Conservation (phyloP, 2,888 invertebrate genomes). For the Syrista parreyssii region DNA sequence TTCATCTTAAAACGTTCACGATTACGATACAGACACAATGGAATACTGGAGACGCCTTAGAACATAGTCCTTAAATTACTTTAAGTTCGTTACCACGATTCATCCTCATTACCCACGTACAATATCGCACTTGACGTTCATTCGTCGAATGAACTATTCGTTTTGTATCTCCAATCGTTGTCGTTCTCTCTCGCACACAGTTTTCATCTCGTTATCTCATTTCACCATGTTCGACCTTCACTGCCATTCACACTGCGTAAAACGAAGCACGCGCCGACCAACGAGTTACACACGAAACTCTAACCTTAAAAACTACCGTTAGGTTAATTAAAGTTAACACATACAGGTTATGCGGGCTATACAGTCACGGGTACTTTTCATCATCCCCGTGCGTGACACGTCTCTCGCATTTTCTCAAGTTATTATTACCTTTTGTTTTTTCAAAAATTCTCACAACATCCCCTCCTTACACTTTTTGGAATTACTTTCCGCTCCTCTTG, state of each 20-base stretch:
- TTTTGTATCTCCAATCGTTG: neutral
- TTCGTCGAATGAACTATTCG: neutral
- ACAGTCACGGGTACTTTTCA: conserved; percentile 15
- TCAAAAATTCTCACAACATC: neutral
- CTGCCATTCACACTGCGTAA: neutral
- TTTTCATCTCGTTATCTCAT: neutral
- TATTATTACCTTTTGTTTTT: neutral
- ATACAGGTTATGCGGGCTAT: conserved; percentile 38
- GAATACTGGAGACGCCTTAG: conserved; percentile 55
- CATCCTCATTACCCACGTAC: conserved; percentile 17
- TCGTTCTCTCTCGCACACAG: neutral
- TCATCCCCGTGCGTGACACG: neutral
- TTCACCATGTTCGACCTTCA: neutral
- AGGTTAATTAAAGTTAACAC: conserved; percentile 39
- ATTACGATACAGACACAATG: conserved; percentile 56
- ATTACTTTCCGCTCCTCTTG: neutral
- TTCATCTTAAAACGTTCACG: conserved; percentile 41
- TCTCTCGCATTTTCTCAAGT: neutral
- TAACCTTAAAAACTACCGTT: conserved; percentile 24
- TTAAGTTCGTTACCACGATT: conserved; percentile 8
- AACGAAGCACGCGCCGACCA: neutral
- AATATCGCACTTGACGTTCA: neutral
- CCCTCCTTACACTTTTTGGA: neutral
- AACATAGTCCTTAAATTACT: conserved; percentile 11
- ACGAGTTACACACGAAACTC: conserved; percentile 25